Evolutionary conservation across 2,797 vertebrate genomes (phyloP).

Genomic region (Sebastes vulpes): DNA sequence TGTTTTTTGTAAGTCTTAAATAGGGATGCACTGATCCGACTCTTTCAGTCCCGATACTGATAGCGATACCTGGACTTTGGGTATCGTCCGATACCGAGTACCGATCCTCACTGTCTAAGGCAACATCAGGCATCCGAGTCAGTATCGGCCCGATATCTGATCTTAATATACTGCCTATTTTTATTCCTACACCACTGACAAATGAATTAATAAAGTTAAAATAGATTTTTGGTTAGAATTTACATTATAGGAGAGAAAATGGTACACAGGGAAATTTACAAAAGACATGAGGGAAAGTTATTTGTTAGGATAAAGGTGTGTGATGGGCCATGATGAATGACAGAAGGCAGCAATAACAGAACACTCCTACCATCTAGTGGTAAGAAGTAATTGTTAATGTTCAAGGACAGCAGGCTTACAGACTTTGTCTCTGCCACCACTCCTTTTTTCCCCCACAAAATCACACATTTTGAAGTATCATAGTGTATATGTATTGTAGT

Average conservation of each 20-base stretch:
- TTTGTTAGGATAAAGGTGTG: not conserved
- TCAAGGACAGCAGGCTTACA: not conserved
- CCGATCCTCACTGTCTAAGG: too few species aligned
- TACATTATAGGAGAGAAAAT: not conserved
- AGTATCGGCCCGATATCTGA: too few species aligned
- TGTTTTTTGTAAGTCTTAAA: not conserved
- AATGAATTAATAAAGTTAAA: not conserved
- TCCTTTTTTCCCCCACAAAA: not conserved
- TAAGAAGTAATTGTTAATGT: not conserved
- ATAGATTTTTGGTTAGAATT: not conserved
- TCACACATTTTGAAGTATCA: not conserved
- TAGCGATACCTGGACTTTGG: too few species aligned
- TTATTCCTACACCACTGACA: not conserved
- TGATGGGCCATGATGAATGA: not conserved
- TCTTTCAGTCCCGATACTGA: too few species aligned
- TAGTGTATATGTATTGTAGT: not conserved
- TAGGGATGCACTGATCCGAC: too few species aligned
- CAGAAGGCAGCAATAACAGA: slow-evolving; percentile 2
- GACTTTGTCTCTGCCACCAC: not conserved
- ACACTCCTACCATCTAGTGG: slow-evolving; percentile 72
- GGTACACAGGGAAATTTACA: not conserved
- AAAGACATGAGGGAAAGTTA: not conserved
- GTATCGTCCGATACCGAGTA: too few species aligned
- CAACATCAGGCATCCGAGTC: too few species aligned
- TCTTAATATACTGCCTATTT: not conserved